These are phyloP conservation scores for Sebastolobus alascanus DNA, from an alignment of 2,797 vertebrate species.

Conservation along the genomic window DNA sequence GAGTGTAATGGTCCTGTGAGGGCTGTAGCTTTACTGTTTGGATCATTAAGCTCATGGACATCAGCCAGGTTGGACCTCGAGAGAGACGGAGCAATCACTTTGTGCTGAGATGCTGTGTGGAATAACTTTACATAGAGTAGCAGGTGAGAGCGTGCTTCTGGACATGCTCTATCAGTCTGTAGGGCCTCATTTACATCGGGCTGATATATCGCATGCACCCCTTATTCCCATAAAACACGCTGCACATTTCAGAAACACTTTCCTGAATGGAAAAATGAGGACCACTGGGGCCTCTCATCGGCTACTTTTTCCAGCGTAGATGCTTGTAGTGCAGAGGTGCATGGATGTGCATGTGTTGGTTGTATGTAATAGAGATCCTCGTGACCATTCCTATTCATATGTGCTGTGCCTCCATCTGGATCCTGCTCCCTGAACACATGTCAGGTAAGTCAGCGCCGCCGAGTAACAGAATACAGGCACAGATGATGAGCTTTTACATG, in stretches of 20 bases:
- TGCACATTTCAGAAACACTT: slow-evolving; percentile 38
- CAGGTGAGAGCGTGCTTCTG: slow-evolving; percentile 22
- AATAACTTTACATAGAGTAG: slow-evolving; percentile 64
- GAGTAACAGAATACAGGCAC: slow-evolving; percentile 85
- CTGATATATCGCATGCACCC: slow-evolving; percentile 37
- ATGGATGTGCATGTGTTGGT: slow-evolving; percentile 12
- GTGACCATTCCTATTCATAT: slow-evolving; percentile 65
- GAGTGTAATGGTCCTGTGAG: slow-evolving; percentile 57
- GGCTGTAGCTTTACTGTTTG: slow-evolving; percentile 62
- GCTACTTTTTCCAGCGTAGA: slow-evolving; percentile 48
- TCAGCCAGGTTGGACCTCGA: slow-evolving; percentile 42
- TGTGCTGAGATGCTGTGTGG: slow-evolving; percentile 36
- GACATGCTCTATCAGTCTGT: slow-evolving; percentile 43
- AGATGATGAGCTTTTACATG: slow-evolving; percentile 75
- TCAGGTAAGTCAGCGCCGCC: slow-evolving; percentile 70
- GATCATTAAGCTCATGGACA: slow-evolving; percentile 75
- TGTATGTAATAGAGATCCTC: slow-evolving; percentile 40
- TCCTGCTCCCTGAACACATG: slow-evolving; percentile 73
- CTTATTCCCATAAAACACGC: slow-evolving; percentile 39
- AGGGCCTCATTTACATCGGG: slow-evolving; percentile 49
- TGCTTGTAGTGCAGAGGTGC: slow-evolving; percentile 16
- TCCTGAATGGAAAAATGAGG: slow-evolving; percentile 57
- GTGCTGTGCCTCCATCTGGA: slow-evolving; percentile 77
- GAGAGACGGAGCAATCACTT: slow-evolving; percentile 17
- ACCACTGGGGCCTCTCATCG: neutral